Base-by-base conservation (phyloP, 1,140 invertebrate genomes). In the Hylaeus anthracinus region DNA sequence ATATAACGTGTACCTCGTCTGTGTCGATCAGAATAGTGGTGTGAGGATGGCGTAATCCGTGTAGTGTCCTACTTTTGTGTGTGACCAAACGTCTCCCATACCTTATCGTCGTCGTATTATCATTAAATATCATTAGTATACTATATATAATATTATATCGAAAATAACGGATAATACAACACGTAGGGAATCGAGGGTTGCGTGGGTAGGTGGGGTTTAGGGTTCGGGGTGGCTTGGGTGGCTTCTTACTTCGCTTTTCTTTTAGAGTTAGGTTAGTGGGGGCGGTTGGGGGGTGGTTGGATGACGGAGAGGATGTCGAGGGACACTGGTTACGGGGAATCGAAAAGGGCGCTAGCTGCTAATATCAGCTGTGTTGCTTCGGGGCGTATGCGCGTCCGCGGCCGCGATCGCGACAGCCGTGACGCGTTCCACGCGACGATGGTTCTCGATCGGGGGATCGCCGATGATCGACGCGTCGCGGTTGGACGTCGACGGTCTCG, bases 141-240 rank as follows among this genome's bases (percentile, higher is more conserved):
- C 92, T 92, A 91, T 91, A 90, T 91, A 90, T 90, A 91, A 91
- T 91, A 91, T 90, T 92, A 93, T 93, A 93, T 93, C 92, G 92
- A 93, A 93, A 93, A 93, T 93, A 93, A 92, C 92, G 92, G 91
- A 93, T 93, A 93, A 93, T 93, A 93, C 92, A 93, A 93, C 91
- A 93, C 91, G 92, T 93, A 92, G 90, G 93, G 91, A 91, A 91
- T 92, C 86, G 88, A 89, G 89, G 90, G 74, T 69, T 66, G 74
- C 82, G 87, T 79, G 86, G 85, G 51, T 79, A 86, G 85, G 51
- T 61, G 69, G 70, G 84, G 83, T 64, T 84, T 2, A 10, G 48
- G 84, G 78, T 74, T 1, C 78, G 67, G 63, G 43, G 5, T 79
- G 84, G 65, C 60, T 10, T 64, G 76, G 65, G 58, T 63, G 77